Evolutionary conservation across 35 echinoderm and acorn worm genomes (phyloP).

Genomic region (Patiria miniata): DNA sequence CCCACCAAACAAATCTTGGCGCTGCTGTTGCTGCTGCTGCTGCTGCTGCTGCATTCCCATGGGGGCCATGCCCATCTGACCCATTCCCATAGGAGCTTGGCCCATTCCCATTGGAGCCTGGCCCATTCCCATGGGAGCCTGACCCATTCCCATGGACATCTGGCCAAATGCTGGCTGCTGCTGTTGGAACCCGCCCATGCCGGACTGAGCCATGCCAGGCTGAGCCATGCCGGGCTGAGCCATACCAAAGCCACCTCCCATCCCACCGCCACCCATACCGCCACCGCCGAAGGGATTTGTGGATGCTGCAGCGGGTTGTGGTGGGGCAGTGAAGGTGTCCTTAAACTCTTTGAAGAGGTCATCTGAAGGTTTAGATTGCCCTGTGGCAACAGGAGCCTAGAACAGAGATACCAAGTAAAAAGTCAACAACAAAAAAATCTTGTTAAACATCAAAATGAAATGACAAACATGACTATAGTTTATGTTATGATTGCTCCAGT

Average conservation of each 20-base stretch:
- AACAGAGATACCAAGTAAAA: not conserved
- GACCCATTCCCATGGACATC: slow-evolving; percentile 2
- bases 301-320: slow-evolving; percentile 21
- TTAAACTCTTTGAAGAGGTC: slow-evolving; percentile 87
- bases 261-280: not conserved
- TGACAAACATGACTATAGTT: no score
- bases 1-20: slow-evolving; percentile 51
- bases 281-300: slow-evolving; percentile 74
- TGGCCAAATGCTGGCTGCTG: slow-evolving; percentile 31
- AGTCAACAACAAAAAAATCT: not conserved
- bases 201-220: not conserved
- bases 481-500: no score
- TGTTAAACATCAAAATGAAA: not conserved
- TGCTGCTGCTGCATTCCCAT: slow-evolving; percentile 17
- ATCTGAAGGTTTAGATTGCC: slow-evolving; percentile 59
- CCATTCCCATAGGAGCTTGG: slow-evolving; percentile 35
- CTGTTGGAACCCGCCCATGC: not conserved
- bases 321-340: slow-evolving; percentile 63
- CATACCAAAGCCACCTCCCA: slow-evolving; percentile 23
- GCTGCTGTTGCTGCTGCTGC: slow-evolving; percentile 12
- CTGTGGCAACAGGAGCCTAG: not conserved
- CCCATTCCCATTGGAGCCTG: slow-evolving; percentile 20
- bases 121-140: not conserved
- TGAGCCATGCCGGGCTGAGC: not conserved
- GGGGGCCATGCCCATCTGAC: not conserved